These are phyloP conservation scores for Helicoverpa armigera DNA, from an alignment of 1,140 invertebrate species.

Conservation along the genomic window DNA sequence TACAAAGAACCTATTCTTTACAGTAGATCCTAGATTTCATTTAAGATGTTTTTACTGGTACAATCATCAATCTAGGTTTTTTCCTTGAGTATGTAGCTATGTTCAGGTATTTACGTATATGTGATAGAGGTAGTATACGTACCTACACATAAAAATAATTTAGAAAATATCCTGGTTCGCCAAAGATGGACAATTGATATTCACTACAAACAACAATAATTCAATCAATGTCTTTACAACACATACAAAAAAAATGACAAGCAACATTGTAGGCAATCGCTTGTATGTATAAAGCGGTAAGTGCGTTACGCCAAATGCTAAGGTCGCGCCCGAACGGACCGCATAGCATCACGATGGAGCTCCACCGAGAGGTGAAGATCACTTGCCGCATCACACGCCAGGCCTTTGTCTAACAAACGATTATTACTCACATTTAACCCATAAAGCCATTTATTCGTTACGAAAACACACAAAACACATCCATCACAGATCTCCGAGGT, in stretches of 20 bases:
- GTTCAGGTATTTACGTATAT: too few relatives aligned
- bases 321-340: constrained; percentile 64
- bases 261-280: not conserved
- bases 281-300: constrained; percentile 27
- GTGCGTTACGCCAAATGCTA: constrained; percentile 66
- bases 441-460: constrained; percentile 1
- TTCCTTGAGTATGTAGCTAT: not conserved
- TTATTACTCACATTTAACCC: constrained; percentile 7
- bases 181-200: too few relatives aligned
- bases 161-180: too few relatives aligned
- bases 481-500: not conserved
- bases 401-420: constrained; percentile 47
- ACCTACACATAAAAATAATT: too few relatives aligned
- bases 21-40: too few relatives aligned
- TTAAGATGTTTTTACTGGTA: not conserved
- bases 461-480: constrained; percentile 28
- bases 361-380: constrained; percentile 63
- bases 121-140: too few relatives aligned
- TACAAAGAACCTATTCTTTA: too few relatives aligned
- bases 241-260: not conserved
- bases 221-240: too few relatives aligned
- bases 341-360: constrained; percentile 63
- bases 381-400: constrained; percentile 59
- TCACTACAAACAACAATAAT: too few relatives aligned
- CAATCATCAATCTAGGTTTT: not conserved